Evolutionary conservation across 2,888 invertebrate genomes (phyloP).

Genomic region (Miltochrista miniata): DNA sequence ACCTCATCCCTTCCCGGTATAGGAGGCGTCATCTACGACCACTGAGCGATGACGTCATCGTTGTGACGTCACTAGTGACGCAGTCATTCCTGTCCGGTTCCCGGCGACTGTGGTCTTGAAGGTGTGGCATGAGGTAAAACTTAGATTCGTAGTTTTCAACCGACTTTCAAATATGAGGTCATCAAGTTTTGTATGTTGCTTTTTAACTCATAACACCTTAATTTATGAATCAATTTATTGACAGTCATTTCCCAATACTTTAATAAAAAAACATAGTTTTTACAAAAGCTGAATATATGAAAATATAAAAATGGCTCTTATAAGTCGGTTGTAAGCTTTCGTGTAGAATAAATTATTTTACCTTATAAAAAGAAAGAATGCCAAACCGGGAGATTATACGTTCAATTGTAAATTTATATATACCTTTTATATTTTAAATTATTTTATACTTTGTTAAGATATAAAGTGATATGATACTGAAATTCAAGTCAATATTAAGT

Average conservation of each 20-base stretch:
- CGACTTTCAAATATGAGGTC: too few relatives aligned
- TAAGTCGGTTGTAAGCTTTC: too few relatives aligned
- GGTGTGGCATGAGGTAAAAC: neutral
- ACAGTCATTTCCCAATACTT: too few relatives aligned
- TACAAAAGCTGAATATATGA: too few relatives aligned
- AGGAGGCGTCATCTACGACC: constrained; percentile 90
- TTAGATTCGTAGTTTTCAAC: neutral
- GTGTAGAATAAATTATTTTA: neutral
- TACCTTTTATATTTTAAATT: constrained; percentile 1
- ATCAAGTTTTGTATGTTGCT: too few relatives aligned
- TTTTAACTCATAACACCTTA: too few relatives aligned
- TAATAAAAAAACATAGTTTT: too few relatives aligned
- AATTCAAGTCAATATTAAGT: neutral
- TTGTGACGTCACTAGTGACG: constrained; percentile 6
- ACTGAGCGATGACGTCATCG: constrained; percentile 36
- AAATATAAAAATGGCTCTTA: too few relatives aligned
- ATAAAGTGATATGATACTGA: neutral
- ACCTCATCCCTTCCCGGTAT: constrained; percentile 93
- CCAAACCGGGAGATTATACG: neutral
- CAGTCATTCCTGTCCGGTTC: neutral
- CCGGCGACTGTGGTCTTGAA: constrained; percentile 8
- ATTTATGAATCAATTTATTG: too few relatives aligned
- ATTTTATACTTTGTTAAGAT: neutral
- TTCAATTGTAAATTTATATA: neutral
- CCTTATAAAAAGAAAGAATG: neutral